Evolutionary conservation across 2,888 invertebrate genomes (phyloP), one percentile per base, ranked within the genome.

Genomic region (Nezara viridula): DNA sequence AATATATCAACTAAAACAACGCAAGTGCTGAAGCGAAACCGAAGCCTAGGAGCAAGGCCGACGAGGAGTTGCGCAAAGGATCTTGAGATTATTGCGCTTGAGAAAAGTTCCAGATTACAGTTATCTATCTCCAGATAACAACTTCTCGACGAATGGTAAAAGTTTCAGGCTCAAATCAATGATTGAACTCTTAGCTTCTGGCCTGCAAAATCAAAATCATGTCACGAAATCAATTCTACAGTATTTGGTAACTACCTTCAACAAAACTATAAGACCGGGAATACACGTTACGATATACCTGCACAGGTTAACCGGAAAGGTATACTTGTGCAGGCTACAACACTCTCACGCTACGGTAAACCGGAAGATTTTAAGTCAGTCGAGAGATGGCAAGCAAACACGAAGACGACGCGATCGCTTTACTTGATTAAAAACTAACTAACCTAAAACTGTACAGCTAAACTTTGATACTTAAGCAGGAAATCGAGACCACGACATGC

Each of bases 71-170:
- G 81, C n/a, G 81, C 40, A 81, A 81, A 81, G 44, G n/a, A 44
- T 19, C 14, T 14, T 3, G n/a, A 81, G 44, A 81, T 81, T 47
- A 81, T 44, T 81, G 81, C 44, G 81, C 44, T 81, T 44, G 44
- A n/a, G 44, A n/a, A 81, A 81, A 81, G 81, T 81, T 81, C 24
- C 14, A 81, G 81, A 44, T 81, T 47, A 47, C 40, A 12, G 44
- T n/a, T 81, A 47, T 81, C 40, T 47, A 81, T 81, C 40, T 44
- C 40, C 9, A 47, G 81, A 81, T 44, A 81, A n/a, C 44, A 81
- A 44, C 44, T 81, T n/a, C 81, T 19, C 66, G 32, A 24, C 32
- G 19, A 73, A 73, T 73, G 19, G 66, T 32, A 73, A 73, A 73
- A 73, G 66, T 73, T 73, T 0, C 14, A 7, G 21, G 66, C 37